Evolutionary conservation across 2,888 invertebrate genomes (phyloP), one percentile per base, ranked within the genome.

Genomic region (Blastobasis lacticolella): DNA sequence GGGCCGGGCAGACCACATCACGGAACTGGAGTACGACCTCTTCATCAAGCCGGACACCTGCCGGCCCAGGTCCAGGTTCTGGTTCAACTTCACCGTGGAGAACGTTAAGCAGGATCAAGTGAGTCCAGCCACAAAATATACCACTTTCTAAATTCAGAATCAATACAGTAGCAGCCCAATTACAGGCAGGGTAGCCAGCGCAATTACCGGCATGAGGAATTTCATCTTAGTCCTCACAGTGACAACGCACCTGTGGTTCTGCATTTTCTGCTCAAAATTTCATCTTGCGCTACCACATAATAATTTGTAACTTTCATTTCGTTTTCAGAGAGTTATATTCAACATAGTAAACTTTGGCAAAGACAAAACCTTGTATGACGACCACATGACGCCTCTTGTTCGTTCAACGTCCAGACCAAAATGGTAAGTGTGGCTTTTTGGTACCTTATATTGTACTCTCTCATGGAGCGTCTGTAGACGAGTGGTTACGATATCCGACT

Each of bases 61-160:
- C 78, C 95, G 97, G 75, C 97, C 98, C 0, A 90, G 97, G 46
- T 92, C 94, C 58, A 90, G 99, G 48, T 94, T 98, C 63, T 99
- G 98, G 99, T 99, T 98, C 82, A 97, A 99, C 85, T 99, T 99
- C 73, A 97, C 97, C 1, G 98, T 99, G 42, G 98, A 98, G 77
- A 99, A 99, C 76, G 96, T 96, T 0, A 94, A 94, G 65, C 91
- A 94, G 55, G 97, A 98, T 77, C 98, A 98, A 90, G 95, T 94
- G 73, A 48, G n/a, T n/a, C n/a, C n/a, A n/a, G n/a, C n/a, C n/a
- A n/a, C n/a, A n/a, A n/a, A n/a, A n/a, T n/a, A n/a, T n/a, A n/a
- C n/a, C n/a, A n/a, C n/a, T n/a, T n/a, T n/a, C n/a, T n/a, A n/a
- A 23, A 23, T 23, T 23, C 23, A 23, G 3, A 23, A 3, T 23